Evolutionary conservation across 92 coral and sea anemone genomes (phyloP).

Genomic region (Scolanthus callimorphus): DNA sequence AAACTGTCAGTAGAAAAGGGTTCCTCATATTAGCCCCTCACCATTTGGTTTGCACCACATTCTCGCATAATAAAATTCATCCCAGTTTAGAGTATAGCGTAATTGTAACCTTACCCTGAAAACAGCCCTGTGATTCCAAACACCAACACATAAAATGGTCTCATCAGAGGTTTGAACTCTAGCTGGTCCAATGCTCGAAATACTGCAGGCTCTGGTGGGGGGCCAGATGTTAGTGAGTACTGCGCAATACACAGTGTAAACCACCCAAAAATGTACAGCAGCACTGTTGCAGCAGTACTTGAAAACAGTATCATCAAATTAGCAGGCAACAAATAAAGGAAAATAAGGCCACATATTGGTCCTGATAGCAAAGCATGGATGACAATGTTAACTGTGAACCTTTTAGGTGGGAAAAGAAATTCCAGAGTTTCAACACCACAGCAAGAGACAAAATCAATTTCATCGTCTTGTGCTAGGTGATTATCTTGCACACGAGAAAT

Average conservation of each 20-base stretch:
- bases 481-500: constrained; percentile 65
- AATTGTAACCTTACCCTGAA: constrained; percentile 59
- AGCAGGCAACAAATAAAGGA: constrained; percentile 78
- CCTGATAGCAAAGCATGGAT: constrained; percentile 67
- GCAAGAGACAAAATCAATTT: constrained; percentile 84
- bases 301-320: constrained; percentile 44
- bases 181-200: constrained; percentile 62
- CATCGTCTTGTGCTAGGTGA: constrained; percentile 85
- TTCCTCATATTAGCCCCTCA: no score
- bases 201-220: constrained; percentile 88
- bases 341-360: constrained; percentile 58
- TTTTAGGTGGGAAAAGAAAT: constrained; percentile 77
- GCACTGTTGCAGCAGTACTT: constrained; percentile 52
- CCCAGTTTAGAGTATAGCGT: no score
- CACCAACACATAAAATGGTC: constrained; percentile 75
- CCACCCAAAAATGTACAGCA: constrained; percentile 74
- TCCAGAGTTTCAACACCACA: constrained; percentile 81
- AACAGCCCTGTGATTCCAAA: constrained; percentile 74
- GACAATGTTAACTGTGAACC: constrained; percentile 45
- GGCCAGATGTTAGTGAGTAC: constrained; percentile 68
- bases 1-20: no score
- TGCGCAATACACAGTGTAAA: constrained; percentile 76
- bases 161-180: constrained; percentile 69
- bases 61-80: no score
- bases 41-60: no score